Evolutionary conservation across 2,113 vertebrate genomes (phyloP).

Genomic region (Lycaon pictus): DNA sequence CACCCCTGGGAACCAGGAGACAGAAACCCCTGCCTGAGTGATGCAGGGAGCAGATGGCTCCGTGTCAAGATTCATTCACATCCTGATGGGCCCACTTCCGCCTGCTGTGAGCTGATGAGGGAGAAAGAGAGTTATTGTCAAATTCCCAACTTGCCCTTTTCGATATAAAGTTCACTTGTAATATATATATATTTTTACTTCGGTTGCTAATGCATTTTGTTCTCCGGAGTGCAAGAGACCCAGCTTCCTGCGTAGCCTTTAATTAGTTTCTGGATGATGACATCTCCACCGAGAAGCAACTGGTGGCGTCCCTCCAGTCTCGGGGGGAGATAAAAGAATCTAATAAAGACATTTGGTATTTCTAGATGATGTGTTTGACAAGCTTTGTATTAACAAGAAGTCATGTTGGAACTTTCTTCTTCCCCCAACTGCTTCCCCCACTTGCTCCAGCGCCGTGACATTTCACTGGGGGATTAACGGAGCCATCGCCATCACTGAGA

Average conservation of each 20-base stretch:
- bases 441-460: not conserved
- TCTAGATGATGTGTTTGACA: conserved; percentile 89
- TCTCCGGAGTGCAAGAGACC: conserved; percentile 85
- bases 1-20: not conserved
- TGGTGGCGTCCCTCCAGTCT: conserved; percentile 85
- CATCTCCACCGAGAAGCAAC: conserved; percentile 87
- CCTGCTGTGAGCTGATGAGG: conserved; percentile 48
- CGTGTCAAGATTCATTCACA: conserved; percentile 31
- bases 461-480: conserved; percentile 71
- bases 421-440: not conserved
- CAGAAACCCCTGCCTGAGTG: not conserved
- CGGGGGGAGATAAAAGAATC: conserved; percentile 87
- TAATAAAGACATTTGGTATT: conserved; percentile 90
- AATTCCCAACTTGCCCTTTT: conserved; percentile 85
- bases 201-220: conserved; percentile 87
- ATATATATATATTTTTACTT: conserved; percentile 77
- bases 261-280: conserved; percentile 91
- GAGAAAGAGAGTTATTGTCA: conserved; percentile 79
- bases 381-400: conserved; percentile 87
- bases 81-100: conserved; percentile 20
- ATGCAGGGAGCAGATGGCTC: conserved; percentile 31
- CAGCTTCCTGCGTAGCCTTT: conserved; percentile 87
- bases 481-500: not conserved
- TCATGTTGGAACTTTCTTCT: conserved; percentile 79
- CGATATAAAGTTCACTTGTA: conserved; percentile 87